phyloP scores from a whole-genome alignment of 1,140 invertebrate genomes.

The Euura lappo region DNA sequence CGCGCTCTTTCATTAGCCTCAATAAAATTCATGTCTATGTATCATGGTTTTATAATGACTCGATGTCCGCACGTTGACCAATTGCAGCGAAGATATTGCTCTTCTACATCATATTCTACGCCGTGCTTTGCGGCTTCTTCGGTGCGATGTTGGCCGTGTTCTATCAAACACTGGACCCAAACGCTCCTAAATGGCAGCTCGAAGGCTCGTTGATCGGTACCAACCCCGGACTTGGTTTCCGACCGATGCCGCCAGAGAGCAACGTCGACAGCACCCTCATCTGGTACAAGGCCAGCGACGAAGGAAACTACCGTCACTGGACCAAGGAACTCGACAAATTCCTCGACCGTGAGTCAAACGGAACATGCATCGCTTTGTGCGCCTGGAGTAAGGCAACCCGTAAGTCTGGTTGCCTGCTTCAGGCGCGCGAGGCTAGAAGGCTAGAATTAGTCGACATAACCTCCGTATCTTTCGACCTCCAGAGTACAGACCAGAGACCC shows the following conservation, averaged over 20 bases:
- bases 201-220: slow-evolving; percentile 84
- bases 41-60: background rate
- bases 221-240: slow-evolving; percentile 93
- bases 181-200: slow-evolving; percentile 86
- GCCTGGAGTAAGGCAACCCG: too few species aligned
- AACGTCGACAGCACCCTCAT: slow-evolving; percentile 94
- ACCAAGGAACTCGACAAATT: slow-evolving; percentile 75
- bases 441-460: too few species aligned
- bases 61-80: too few species aligned
- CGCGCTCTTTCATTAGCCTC: background rate
- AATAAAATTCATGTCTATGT: background rate
- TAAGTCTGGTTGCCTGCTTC: too few species aligned
- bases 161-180: slow-evolving; percentile 88
- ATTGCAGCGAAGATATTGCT: slow-evolving; percentile 89
- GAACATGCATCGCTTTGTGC: too few species aligned
- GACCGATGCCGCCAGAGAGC: slow-evolving; percentile 86
- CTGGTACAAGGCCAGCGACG: slow-evolving; percentile 84
- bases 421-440: too few species aligned
- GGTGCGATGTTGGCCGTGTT: slow-evolving; percentile 90
- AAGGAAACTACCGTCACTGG: slow-evolving; percentile 83
- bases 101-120: slow-evolving; percentile 95
- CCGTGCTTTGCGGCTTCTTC: slow-evolving; percentile 87
- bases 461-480: too few species aligned
- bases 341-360: slow-evolving; percentile 67
- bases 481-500: too few species aligned